These are phyloP conservation scores for Himalopsyche tibetana DNA, from an alignment of 2,888 invertebrate species.

Conservation along the genomic window DNA sequence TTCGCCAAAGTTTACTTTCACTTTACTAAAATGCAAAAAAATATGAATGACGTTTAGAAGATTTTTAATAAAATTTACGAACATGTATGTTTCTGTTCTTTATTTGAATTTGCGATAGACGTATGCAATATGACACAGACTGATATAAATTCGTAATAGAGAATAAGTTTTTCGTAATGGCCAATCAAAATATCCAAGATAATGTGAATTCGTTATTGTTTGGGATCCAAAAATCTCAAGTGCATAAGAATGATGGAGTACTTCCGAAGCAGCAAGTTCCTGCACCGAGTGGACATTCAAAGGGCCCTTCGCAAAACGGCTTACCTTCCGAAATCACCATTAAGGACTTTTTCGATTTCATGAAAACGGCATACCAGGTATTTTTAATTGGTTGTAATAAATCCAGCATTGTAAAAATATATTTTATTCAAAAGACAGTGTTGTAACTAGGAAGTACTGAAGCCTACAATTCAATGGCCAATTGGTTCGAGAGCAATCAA, in stretches of 20 bases:
- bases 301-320: neutral
- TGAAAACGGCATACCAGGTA: conserved; percentile 85
- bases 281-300: neutral
- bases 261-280: neutral
- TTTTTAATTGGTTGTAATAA: no score
- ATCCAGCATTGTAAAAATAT: no score
- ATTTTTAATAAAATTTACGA: neutral
- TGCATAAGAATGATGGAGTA: conserved; percentile 28
- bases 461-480: no score
- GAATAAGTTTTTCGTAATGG: neutral
- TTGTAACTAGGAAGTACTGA: no score
- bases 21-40: neutral
- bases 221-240: neutral
- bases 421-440: no score
- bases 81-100: neutral
- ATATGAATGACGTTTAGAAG: neutral
- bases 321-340: conserved; percentile 78
- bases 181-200: conserved; percentile 1
- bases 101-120: conserved; percentile 6
- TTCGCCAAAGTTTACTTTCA: neutral
- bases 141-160: neutral
- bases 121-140: neutral
- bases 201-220: neutral
- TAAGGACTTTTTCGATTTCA: conserved; percentile 83
- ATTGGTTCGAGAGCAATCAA: no score